Evolutionary conservation across 1,140 invertebrate species (phyloP).

Genomic region (Drosophila suzukii): DNA sequence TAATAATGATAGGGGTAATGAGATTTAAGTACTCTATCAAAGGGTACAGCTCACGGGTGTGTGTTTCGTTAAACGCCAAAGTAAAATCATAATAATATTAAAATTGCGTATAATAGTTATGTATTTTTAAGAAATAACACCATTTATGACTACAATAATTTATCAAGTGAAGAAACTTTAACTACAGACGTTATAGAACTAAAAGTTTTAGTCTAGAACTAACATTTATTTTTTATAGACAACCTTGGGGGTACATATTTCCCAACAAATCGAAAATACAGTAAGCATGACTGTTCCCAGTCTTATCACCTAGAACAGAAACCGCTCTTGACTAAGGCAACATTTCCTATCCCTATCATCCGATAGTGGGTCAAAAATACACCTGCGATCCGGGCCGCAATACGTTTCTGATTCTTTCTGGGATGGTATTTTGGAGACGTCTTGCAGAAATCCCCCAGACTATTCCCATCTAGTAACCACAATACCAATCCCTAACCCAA

Average conservation of each 20-base stretch:
- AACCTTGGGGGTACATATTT: not conserved
- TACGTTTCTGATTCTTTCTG: constrained; percentile 15
- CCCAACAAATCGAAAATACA: not conserved
- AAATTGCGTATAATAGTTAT: too few species aligned
- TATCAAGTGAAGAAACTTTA: too few species aligned
- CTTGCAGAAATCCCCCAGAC: not conserved
- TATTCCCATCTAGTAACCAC: constrained; percentile 5
- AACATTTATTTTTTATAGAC: too few species aligned
- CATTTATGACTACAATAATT: too few species aligned
- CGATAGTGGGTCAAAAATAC: constrained; percentile 5
- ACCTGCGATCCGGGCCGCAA: constrained; percentile 5
- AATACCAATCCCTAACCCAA: not conserved
- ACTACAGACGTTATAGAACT: too few species aligned
- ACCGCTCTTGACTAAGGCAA: constrained; percentile 18
- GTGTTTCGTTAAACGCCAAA: too few species aligned
- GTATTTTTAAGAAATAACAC: too few species aligned
- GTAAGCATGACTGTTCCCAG: constrained; percentile 34
- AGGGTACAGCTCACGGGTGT: not conserved
- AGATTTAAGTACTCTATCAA: not conserved
- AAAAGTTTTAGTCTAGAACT: too few species aligned
- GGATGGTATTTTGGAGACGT: too few species aligned
- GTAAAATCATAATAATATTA: too few species aligned
- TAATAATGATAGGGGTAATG: constrained; percentile 14
- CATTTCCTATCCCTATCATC: constrained; percentile 13
- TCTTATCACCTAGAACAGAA: constrained; percentile 9